Percentiles rank a stretch among this genome's conserved stretches.
These are phyloP conservation scores for Octodonta nipae DNA, from an alignment of 2,888 invertebrate species.

Conservation along the genomic window DNA sequence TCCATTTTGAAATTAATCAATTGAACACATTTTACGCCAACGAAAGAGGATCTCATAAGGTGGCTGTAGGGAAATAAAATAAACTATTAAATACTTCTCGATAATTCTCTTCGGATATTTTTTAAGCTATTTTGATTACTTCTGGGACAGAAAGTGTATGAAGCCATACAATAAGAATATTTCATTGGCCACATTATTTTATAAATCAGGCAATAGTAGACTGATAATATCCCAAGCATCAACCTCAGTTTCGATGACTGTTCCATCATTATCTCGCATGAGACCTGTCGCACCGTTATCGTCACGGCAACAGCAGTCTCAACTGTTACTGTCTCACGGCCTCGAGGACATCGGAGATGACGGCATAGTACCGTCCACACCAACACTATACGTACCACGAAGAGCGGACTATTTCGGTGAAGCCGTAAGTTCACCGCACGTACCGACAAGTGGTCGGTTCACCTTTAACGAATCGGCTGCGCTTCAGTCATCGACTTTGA, in stretches of 20 bases:
- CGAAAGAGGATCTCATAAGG: no score
- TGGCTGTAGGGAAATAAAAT: no score
- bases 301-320: conserved; percentile 31
- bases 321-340: conserved; percentile 39
- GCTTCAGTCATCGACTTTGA: background rate
- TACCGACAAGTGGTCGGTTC: conserved; percentile 48
- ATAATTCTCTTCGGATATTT: no score
- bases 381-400: conserved; percentile 70
- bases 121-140: no score
- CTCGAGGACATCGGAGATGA: conserved; percentile 58
- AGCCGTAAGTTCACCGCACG: conserved; percentile 81
- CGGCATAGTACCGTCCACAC: conserved; percentile 76
- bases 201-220: conserved; percentile 21
- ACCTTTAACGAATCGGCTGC: conserved; percentile 38
- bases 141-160: no score
- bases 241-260: conserved; percentile 29
- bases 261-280: conserved; percentile 40
- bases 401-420: conserved; percentile 80
- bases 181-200: no score
- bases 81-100: no score
- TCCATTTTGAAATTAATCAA: no score
- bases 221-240: conserved; percentile 30
- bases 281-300: conserved; percentile 39
- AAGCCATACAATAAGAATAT: no score
- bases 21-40: no score